Base-by-base conservation (phyloP, 2,797 vertebrate genomes). In the Ctenosaura bakeri region DNA sequence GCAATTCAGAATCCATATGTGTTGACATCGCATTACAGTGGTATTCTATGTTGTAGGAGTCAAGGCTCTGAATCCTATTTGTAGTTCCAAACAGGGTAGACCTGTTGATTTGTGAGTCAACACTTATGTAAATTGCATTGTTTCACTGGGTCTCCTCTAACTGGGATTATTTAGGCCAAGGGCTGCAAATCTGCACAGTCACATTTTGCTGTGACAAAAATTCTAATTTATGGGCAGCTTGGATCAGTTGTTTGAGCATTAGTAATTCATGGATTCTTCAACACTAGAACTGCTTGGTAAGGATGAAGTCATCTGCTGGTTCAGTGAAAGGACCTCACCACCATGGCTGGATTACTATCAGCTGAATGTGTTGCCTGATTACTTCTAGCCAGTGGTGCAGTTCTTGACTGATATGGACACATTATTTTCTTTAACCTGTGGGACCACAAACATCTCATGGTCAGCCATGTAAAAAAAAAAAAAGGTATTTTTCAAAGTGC, bases 1-100 rank as follows among this genome's bases (percentile, higher is more conserved):
- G 71, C 54, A 92, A 26, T 54, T 50, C 80, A 83, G 59, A 88
- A 24, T 86, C 89, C 12, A 14, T 76, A 81, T 3, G 86, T 52
- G 35, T 66, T 87, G 50, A 62, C 1, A 0, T 64, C 62, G 86
- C 29, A 69, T 22, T 87, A 16, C 85, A 42, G 81, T 93, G 35
- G n/a, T 38, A 18, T 22, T 32, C 24, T 64, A 83, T 52, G 12
- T 69, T 12, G 74, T 20, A 82, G 77, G n/a, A 54, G 14, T 24
- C 26, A 6, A 35, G 26, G 26, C 7, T 7, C 50, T 16, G 1
- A 69, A 50, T 69, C 64, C 12, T n/a, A 38, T 38, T 7, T 8
- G 52, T 13, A 56, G 1, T 74, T 86, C 66, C 29, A 32, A 69
- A 9, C 13, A 32, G 10, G 29, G 66, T 2, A 24, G 66, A 69